A percentile compares a stretch with the other conserved stretches of the same genome.
These are phyloP conservation scores for Urocynchramus pylzowi DNA, from an alignment of 2,113 vertebrate species.

Conservation along the genomic window DNA sequence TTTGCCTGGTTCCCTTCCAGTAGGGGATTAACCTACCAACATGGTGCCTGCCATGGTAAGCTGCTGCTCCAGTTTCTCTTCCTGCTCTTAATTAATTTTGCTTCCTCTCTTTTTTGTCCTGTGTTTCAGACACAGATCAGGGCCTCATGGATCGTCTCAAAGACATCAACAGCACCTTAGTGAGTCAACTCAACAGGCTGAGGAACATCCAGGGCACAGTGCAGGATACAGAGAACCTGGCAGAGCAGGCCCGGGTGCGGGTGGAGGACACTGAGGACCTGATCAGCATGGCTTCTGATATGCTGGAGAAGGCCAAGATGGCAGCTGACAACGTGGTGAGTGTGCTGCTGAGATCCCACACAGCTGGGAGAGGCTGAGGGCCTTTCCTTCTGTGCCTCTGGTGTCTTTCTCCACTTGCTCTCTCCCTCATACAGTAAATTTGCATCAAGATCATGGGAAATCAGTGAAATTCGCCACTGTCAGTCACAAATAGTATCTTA, in stretches of 20 bases:
- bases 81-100: background rate
- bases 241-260: slow-evolving; percentile 77
- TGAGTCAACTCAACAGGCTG: slow-evolving; percentile 86
- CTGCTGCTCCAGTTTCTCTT: background rate
- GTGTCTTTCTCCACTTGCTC: background rate
- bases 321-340: slow-evolving; percentile 89
- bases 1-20: background rate
- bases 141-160: slow-evolving; percentile 87
- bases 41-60: background rate
- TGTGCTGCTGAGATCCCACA: background rate
- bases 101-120: background rate
- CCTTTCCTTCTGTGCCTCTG: background rate
- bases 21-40: background rate
- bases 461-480: background rate
- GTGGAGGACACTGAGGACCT: slow-evolving; percentile 82
- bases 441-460: background rate
- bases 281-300: slow-evolving; percentile 82
- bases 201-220: slow-evolving; percentile 88
- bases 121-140: slow-evolving; percentile 81
- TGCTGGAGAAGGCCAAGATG: slow-evolving; percentile 88
- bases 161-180: slow-evolving; percentile 85
- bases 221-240: slow-evolving; percentile 79
- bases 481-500: background rate
- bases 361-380: background rate
- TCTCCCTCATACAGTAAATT: background rate